Percentiles rank a stretch among this genome's conserved stretches.
phyloP scores from a whole-genome alignment of 92 coral and sea anemone species.

The Meandrina meandrites region DNA sequence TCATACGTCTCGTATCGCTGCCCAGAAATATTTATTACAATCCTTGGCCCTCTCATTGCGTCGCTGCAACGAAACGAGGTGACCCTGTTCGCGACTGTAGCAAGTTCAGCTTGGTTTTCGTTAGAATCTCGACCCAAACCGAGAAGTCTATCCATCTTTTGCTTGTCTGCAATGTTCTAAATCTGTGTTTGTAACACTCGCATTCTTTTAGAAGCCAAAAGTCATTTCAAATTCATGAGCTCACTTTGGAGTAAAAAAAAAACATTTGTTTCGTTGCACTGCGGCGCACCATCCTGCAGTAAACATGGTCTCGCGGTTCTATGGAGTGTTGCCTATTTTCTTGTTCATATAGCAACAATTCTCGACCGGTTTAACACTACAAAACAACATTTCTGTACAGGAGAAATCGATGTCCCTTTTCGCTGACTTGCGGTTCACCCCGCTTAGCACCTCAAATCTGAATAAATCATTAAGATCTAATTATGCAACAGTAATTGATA shows the following conservation, averaged over 20 bases:
- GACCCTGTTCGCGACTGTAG: neutral
- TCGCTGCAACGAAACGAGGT: neutral
- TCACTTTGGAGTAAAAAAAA: neutral
- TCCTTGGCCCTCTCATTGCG: slow-evolving; percentile 55
- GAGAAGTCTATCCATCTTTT: slow-evolving; percentile 17
- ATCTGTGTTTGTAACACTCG: slow-evolving; percentile 2
- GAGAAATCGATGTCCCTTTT: slow-evolving; percentile 15
- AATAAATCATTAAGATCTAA: slow-evolving; percentile 25
- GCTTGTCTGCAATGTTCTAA: neutral
- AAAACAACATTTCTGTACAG: neutral
- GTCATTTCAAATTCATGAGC: slow-evolving; percentile 34
- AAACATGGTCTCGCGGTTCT: neutral
- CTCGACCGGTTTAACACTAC: too few species aligned
- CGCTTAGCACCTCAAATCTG: slow-evolving; percentile 25
- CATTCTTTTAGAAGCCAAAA: slow-evolving; percentile 27
- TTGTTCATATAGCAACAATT: neutral
- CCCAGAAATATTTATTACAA: slow-evolving; percentile 89
- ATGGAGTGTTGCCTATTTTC: neutral
- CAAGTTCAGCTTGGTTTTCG: slow-evolving; percentile 11
- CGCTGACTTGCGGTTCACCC: slow-evolving; percentile 32
- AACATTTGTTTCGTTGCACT: slow-evolving; percentile 9
- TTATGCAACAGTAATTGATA: slow-evolving; percentile 45
- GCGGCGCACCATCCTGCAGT: neutral
- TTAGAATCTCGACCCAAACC: neutral
- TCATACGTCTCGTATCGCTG: slow-evolving; percentile 93